phyloP scores from a whole-genome alignment of 2,113 vertebrate species.

The Microcebus tavaratra region DNA sequence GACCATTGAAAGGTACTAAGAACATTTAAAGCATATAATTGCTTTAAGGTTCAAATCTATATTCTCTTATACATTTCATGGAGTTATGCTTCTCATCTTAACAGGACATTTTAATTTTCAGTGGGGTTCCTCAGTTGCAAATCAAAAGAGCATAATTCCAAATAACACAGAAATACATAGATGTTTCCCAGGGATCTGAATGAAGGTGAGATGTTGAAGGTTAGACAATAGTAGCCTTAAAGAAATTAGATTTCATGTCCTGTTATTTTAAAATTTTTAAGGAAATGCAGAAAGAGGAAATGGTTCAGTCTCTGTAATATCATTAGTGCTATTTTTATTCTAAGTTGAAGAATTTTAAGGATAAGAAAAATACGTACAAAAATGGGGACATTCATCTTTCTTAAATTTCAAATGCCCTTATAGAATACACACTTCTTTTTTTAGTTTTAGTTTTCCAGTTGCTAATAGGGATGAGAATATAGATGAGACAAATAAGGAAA shows the following conservation, averaged over 20 bases:
- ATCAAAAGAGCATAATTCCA: slow-evolving; percentile 40
- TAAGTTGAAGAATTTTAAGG: slow-evolving; percentile 76
- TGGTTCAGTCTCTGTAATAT: slow-evolving; percentile 77
- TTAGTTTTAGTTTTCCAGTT: background rate
- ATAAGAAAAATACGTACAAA: slow-evolving; percentile 81
- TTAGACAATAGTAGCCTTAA: slow-evolving; percentile 52
- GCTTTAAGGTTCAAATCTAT: slow-evolving; percentile 10
- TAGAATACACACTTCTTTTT: background rate
- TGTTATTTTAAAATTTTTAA: slow-evolving; percentile 83
- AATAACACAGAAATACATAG: background rate
- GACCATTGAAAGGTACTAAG: background rate
- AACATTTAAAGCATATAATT: background rate
- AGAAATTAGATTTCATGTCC: slow-evolving; percentile 75
- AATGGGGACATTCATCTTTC: slow-evolving; percentile 46
- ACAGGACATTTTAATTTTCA: slow-evolving; percentile 27
- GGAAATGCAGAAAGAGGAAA: slow-evolving; percentile 86
- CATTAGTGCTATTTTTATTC: slow-evolving; percentile 87
- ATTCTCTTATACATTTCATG: slow-evolving; percentile 22
- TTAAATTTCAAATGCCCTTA: background rate
- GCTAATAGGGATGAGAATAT: background rate
- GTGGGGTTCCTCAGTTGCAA: slow-evolving; percentile 41
- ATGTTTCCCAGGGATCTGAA: slow-evolving; percentile 58
- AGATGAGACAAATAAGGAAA: slow-evolving; percentile 40
- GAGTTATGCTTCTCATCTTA: slow-evolving; percentile 37
- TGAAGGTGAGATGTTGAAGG: slow-evolving; percentile 44